phyloP scores from a whole-genome alignment of 2,797 vertebrate genomes.

The Ctenochaetus hawaiiensis region DNA sequence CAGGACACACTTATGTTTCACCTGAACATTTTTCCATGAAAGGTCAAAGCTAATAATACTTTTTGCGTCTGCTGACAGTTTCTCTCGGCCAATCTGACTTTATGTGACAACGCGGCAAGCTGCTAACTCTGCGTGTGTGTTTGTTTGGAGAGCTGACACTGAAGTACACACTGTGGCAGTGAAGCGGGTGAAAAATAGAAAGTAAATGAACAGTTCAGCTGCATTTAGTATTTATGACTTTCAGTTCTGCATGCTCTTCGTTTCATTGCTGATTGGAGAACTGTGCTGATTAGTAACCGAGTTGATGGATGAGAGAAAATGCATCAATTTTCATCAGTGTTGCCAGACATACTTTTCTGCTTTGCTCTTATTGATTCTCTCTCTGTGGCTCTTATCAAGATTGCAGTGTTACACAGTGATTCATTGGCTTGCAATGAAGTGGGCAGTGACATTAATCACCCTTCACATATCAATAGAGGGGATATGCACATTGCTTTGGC shows the following conservation, averaged over 20 bases:
- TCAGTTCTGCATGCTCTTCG: conserved; percentile 47
- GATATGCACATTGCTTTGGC: conserved; percentile 53
- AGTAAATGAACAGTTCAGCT: conserved; percentile 34
- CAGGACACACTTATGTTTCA: conserved; percentile 49
- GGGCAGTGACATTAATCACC: conserved; percentile 82
- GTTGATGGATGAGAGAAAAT: conserved; percentile 75
- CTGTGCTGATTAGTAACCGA: conserved; percentile 69
- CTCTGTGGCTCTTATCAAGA: conserved; percentile 85
- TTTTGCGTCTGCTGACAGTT: conserved; percentile 55
- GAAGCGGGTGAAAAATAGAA: conserved; percentile 31
- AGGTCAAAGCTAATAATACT: conserved; percentile 65
- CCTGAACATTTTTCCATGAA: conserved; percentile 44
- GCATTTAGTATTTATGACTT: conserved; percentile 65
- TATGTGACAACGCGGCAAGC: conserved; percentile 56
- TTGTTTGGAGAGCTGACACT: conserved; percentile 11
- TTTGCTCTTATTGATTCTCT: conserved; percentile 80
- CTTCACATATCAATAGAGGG: conserved; percentile 74
- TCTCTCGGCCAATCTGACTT: conserved; percentile 43
- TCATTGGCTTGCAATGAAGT: conserved; percentile 78
- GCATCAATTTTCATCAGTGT: conserved; percentile 78
- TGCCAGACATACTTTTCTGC: conserved; percentile 73
- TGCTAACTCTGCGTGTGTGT: conserved; percentile 4
- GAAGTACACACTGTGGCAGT: conserved; percentile 15
- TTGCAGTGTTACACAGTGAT: conserved; percentile 80
- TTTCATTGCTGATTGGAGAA: conserved; percentile 70